These are phyloP conservation scores for human DNA, from an alignment of 2,113 vertebrate genomes.

Conservation along the genomic window DNA sequence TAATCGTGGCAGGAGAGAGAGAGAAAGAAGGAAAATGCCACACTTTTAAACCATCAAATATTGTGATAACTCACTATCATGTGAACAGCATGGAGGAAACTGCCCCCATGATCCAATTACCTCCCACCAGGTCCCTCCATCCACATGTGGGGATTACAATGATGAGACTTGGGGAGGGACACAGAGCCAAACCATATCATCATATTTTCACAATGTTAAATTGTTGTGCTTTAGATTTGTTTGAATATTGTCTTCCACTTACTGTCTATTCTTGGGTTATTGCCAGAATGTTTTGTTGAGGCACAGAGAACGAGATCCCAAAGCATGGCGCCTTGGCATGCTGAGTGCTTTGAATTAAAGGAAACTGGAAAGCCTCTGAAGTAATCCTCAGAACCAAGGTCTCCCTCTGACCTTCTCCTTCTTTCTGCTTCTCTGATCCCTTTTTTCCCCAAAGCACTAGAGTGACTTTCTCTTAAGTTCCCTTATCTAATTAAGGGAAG, in stretches of 20 bases:
- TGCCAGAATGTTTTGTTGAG: neutral
- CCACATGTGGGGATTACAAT: too few relatives aligned
- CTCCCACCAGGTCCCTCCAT: too few relatives aligned
- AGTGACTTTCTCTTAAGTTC: neutral
- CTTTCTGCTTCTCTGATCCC: neutral
- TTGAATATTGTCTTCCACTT: neutral
- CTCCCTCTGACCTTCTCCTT: neutral
- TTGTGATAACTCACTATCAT: too few relatives aligned
- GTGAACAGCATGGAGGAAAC: too few relatives aligned
- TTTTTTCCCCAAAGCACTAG: neutral
- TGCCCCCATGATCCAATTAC: too few relatives aligned
- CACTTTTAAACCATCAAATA: too few relatives aligned
- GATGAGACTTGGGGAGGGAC: too few relatives aligned
- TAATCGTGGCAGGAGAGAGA: too few relatives aligned
- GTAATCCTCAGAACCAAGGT: neutral
- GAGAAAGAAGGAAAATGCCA: too few relatives aligned
- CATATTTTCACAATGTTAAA: neutral
- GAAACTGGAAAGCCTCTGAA: neutral
- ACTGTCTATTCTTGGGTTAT: neutral
- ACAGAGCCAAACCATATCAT: too few relatives aligned
- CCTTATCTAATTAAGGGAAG: neutral
- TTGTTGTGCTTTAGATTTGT: neutral
- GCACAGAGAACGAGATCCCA: neutral
- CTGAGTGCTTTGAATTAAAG: neutral
- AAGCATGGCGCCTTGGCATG: neutral